Conservation (phyloP, 2,888 invertebrate species). For the Drosophila imparisetae region DNA sequence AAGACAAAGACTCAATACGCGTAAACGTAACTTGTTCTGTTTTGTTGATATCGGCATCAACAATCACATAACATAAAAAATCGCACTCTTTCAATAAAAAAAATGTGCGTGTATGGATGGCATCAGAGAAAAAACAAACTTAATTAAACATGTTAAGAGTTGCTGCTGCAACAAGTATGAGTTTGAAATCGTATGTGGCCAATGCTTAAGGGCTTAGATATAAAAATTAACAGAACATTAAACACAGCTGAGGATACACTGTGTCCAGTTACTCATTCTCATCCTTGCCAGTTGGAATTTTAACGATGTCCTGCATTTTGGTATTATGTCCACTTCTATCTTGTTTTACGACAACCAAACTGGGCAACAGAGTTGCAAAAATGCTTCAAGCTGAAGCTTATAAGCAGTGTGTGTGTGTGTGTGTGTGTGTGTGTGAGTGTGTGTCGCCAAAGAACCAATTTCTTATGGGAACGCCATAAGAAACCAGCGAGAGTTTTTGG, state of each 20-base stretch:
- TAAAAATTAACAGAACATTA: constrained; percentile 27
- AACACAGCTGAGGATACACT: constrained; percentile 1
- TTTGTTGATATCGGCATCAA: neutral
- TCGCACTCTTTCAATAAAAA: neutral
- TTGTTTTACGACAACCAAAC: constrained; percentile 52
- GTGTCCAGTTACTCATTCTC: neutral
- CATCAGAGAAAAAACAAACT: neutral
- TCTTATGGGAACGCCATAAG: constrained; percentile 25
- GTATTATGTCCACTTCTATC: constrained; percentile 53
- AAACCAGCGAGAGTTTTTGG: constrained; percentile 54
- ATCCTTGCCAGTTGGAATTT: constrained; percentile 35
- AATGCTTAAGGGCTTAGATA: constrained; percentile 3
- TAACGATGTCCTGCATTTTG: constrained; percentile 16
- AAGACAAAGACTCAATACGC: neutral
- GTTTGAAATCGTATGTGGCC: neutral
- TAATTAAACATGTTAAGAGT: constrained; percentile 16
- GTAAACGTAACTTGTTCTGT: neutral
- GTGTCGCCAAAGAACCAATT: constrained; percentile 31
- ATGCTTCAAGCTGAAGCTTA: constrained; percentile 17
- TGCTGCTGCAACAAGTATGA: constrained; percentile 21
- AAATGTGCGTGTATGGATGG: neutral
- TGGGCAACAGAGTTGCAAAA: constrained; percentile 59
- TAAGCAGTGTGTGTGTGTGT: neutral
- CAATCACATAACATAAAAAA: neutral
- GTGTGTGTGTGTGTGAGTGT: constrained; percentile 1